phyloP scores from a whole-genome alignment of 2,797 vertebrate species.

The Propithecus deckenii region DNA sequence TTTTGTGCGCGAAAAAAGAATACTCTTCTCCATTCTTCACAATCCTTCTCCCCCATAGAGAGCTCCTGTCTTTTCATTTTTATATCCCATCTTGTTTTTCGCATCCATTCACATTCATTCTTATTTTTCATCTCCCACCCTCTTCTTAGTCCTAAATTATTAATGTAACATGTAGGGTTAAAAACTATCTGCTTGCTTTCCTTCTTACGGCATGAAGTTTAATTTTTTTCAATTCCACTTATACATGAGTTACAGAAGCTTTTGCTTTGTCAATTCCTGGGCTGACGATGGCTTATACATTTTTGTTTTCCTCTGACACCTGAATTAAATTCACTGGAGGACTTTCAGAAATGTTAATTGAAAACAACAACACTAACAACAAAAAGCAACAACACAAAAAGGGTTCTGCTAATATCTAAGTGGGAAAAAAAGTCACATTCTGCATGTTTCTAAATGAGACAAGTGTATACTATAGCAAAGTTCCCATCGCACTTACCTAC shows the following conservation, averaged over 20 bases:
- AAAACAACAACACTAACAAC: not conserved
- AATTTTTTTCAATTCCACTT: not conserved
- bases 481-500: slow-evolving; percentile 84
- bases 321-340: not conserved
- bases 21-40: not conserved
- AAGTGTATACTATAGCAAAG: not conserved
- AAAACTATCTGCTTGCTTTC: not conserved
- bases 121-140: not conserved
- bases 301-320: not conserved
- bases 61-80: not conserved
- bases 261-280: not conserved
- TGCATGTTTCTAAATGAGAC: not conserved
- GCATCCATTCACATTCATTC: not conserved
- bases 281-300: not conserved
- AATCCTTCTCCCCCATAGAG: not conserved
- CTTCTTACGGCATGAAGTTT: not conserved
- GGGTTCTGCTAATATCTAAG: not conserved
- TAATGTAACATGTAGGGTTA: not conserved
- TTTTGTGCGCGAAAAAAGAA: not conserved
- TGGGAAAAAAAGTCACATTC: not conserved
- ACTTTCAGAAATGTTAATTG: not conserved
- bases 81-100: not conserved
- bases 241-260: not conserved
- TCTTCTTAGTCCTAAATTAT: not conserved
- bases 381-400: not conserved